Percentiles rank a stretch among this genome's conserved stretches.
Conservation (phyloP, 2,888 invertebrate species). For the Spicauda simplicius region DNA sequence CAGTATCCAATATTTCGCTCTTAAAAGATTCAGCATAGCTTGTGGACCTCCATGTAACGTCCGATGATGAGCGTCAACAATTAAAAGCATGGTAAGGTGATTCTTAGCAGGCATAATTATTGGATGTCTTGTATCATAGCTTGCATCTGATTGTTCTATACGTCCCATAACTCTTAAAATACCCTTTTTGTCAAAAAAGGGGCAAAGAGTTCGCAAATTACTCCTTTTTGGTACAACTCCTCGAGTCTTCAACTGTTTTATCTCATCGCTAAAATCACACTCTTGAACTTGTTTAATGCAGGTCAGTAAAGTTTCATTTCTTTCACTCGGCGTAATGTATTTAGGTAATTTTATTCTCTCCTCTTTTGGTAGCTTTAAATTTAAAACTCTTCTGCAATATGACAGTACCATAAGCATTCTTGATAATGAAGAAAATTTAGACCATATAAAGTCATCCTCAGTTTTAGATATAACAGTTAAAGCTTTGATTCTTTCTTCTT, state of each 20-base stretch:
- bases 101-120: slow-evolving; percentile 41
- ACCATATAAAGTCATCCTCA: too few species aligned
- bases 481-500: too few species aligned
- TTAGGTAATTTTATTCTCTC: too few species aligned
- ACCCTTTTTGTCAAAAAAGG: slow-evolving; percentile 41
- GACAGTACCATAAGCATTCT: slow-evolving; percentile 39
- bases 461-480: too few species aligned
- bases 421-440: slow-evolving; percentile 36
- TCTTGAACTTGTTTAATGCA: too few species aligned
- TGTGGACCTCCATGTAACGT: slow-evolving; percentile 47
- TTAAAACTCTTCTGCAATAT: slow-evolving; percentile 34
- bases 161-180: slow-evolving; percentile 46
- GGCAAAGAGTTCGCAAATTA: slow-evolving; percentile 31
- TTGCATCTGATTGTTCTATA: slow-evolving; percentile 37
- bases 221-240: slow-evolving; percentile 18
- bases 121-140: slow-evolving; percentile 43
- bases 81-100: slow-evolving; percentile 41
- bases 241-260: not conserved
- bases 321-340: too few species aligned
- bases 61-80: slow-evolving; percentile 35
- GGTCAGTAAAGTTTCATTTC: too few species aligned
- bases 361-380: too few species aligned
- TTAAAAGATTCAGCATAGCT: slow-evolving; percentile 41
- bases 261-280: not conserved
- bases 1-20: slow-evolving; percentile 44